Conservation (phyloP, 2,888 invertebrate species). For the Hymenopus coronatus region DNA sequence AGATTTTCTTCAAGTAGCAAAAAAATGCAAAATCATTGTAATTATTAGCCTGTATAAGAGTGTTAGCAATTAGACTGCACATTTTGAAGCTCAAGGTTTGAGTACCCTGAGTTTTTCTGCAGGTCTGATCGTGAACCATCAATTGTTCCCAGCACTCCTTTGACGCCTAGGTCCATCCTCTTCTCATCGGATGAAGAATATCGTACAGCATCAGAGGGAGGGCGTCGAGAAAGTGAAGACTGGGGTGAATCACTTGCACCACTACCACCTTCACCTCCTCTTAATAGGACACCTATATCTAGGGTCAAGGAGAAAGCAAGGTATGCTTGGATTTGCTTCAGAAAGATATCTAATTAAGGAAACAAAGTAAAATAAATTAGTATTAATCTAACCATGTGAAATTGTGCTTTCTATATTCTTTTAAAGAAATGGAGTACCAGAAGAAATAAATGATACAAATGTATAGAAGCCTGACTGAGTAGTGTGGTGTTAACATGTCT, state of each 20-base stretch:
- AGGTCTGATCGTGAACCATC: slow-evolving; percentile 45
- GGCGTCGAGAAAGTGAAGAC: slow-evolving; percentile 74
- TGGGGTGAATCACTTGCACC: slow-evolving; percentile 63
- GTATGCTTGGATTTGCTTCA: slow-evolving; percentile 38
- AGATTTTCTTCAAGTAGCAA: too few relatives aligned
- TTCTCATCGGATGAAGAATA: slow-evolving; percentile 87
- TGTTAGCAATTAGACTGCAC: slow-evolving; percentile 27
- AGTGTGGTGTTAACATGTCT: too few relatives aligned
- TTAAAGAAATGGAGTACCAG: too few relatives aligned
- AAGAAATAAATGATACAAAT: too few relatives aligned
- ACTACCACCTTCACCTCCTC: slow-evolving; percentile 65
- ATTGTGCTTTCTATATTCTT: too few relatives aligned
- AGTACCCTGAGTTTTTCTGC: not conserved
- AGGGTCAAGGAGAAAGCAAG: slow-evolving; percentile 63
- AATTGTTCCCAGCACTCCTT: slow-evolving; percentile 60
- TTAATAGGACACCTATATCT: slow-evolving; percentile 58
- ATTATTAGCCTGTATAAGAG: too few relatives aligned
- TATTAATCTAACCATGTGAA: too few relatives aligned
- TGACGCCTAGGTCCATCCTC: slow-evolving; percentile 64
- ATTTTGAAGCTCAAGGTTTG: not conserved
- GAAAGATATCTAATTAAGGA: too few relatives aligned
- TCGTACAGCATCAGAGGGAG: slow-evolving; percentile 79
- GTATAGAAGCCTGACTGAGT: too few relatives aligned
- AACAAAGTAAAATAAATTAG: too few relatives aligned
- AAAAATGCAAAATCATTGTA: too few relatives aligned